Evolutionary conservation across 2,113 vertebrate genomes (phyloP).

Genomic region (Ailuropoda melanoleuca): DNA sequence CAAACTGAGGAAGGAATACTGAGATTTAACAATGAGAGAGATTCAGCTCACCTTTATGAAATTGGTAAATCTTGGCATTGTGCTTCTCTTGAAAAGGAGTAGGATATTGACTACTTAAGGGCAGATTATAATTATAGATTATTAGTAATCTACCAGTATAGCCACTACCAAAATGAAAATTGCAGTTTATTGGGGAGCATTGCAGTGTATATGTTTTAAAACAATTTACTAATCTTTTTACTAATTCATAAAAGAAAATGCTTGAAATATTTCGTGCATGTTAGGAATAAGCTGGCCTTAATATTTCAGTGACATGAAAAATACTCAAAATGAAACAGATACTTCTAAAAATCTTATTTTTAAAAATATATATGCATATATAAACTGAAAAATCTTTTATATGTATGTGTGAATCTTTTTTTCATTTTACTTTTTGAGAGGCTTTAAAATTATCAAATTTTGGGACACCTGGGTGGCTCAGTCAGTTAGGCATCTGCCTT

Average conservation of each 20-base stretch:
- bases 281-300: neutral
- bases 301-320: neutral
- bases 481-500: neutral
- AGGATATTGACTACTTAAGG: neutral
- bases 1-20: neutral
- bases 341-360: neutral
- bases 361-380: neutral
- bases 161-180: neutral
- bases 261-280: neutral
- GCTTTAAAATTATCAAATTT: neutral
- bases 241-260: neutral
- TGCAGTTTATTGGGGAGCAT: neutral
- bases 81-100: neutral
- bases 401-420: neutral
- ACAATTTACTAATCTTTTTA: constrained; percentile 1
- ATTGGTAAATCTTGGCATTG: neutral
- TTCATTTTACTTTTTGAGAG: neutral
- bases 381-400: neutral
- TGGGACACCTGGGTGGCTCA: neutral
- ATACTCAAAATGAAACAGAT: constrained; percentile 3
- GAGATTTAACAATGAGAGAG: neutral
- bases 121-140: neutral
- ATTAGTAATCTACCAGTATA: neutral
- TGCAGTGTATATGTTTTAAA: neutral
- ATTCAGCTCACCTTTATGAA: neutral